Evolutionary conservation across 2,888 invertebrate genomes (phyloP).

Genomic region (Drosophila crucigera): DNA sequence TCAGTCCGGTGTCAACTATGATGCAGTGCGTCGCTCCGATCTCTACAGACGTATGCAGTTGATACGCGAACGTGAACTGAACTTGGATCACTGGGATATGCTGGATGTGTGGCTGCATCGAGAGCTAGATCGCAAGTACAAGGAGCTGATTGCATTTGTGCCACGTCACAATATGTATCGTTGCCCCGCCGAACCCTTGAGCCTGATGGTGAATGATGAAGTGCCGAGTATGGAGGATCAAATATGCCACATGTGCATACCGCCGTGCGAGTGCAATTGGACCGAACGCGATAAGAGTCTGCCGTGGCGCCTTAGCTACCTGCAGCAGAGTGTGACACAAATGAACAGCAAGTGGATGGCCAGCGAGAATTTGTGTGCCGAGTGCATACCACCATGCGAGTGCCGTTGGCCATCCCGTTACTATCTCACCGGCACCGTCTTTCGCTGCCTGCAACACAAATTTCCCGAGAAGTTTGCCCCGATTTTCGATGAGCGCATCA

Average conservation of each 20-base stretch:
- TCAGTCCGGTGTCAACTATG: conserved; percentile 86
- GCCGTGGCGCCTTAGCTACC: conserved; percentile 58
- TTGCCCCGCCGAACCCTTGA: conserved; percentile 15
- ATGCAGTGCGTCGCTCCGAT: conserved; percentile 85
- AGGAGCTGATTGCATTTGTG: conserved; percentile 35
- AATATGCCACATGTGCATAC: conserved; percentile 52
- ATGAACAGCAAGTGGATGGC: conserved; percentile 45
- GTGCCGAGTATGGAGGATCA: background rate
- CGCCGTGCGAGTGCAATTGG: conserved; percentile 69
- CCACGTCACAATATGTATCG: conserved; percentile 32
- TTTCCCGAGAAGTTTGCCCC: conserved; percentile 74
- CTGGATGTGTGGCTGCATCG: conserved; percentile 69
- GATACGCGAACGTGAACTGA: conserved; percentile 83
- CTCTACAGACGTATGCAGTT: conserved; percentile 87
- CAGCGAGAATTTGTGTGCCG: conserved; percentile 28
- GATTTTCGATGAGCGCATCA: conserved; percentile 63
- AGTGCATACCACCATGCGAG: conserved; percentile 70
- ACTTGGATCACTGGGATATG: conserved; percentile 86
- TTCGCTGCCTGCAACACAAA: conserved; percentile 53
- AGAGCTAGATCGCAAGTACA: conserved; percentile 50
- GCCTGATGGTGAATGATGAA: background rate
- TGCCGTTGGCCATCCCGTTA: conserved; percentile 69
- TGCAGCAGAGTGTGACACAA: background rate
- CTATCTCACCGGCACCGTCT: conserved; percentile 68
- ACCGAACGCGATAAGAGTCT: conserved; percentile 32